Conservation (phyloP, 1,140 invertebrate species). For the Drosophila varians region DNA sequence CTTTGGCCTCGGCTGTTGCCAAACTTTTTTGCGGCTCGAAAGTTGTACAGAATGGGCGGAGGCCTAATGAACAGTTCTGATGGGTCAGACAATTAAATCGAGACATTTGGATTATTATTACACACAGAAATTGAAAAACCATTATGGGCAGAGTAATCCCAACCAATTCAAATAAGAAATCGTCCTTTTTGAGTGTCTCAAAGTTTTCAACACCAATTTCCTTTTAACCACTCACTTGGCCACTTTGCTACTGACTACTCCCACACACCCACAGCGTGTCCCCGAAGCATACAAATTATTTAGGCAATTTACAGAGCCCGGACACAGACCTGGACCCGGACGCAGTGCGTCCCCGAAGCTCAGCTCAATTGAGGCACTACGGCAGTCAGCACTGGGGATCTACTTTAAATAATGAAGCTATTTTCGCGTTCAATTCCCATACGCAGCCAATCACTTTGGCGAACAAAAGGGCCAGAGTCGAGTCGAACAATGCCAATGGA, state of each 20-base stretch:
- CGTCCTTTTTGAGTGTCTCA: not conserved
- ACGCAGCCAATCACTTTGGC: conserved; percentile 75
- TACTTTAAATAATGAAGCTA: conserved; percentile 82
- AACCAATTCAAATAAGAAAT: conserved; percentile 2
- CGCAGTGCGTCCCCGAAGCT: conserved; percentile 33
- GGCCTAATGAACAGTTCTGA: not conserved
- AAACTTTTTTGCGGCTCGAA: not conserved
- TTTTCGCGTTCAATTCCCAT: conserved; percentile 79
- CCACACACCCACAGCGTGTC: conserved; percentile 31
- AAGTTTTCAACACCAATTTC: conserved; percentile 7
- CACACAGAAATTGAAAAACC: not conserved
- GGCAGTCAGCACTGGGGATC: conserved; percentile 50
- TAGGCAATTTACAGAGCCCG: conserved; percentile 59
- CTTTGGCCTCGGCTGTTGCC: conserved; percentile 19
- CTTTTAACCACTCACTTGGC: conserved; percentile 8
- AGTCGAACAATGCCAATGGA: conserved; percentile 40
- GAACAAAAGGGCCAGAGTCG: conserved; percentile 55
- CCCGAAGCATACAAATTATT: conserved; percentile 75
- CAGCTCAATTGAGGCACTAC: conserved; percentile 57
- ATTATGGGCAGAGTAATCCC: not conserved
- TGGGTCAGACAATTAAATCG: conserved; percentile 11
- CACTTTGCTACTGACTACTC: conserved; percentile 8
- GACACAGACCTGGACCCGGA: conserved; percentile 1
- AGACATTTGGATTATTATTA: not conserved
- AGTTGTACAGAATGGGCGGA: not conserved